These are phyloP conservation scores for Sarcophaga caerulescens DNA, from an alignment of 2,888 invertebrate genomes.

Conservation along the genomic window DNA sequence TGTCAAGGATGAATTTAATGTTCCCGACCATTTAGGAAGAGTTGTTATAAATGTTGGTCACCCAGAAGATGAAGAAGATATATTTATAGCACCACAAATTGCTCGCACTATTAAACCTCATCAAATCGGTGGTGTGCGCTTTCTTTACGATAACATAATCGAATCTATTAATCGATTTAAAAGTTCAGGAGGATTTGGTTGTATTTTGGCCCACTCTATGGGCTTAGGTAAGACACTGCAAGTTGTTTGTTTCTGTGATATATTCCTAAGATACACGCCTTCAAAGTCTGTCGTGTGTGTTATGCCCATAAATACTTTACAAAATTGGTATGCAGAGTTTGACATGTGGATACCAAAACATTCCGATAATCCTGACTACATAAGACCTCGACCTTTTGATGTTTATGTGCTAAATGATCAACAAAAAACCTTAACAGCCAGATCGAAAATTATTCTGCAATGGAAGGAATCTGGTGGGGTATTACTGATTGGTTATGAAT, in stretches of 20 bases:
- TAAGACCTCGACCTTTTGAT: slow-evolving; percentile 91
- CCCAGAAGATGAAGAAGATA: slow-evolving; percentile 93
- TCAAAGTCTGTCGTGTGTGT: slow-evolving; percentile 96
- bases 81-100: slow-evolving; percentile 95
- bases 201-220: slow-evolving; percentile 99
- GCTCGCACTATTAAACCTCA: slow-evolving; percentile 96
- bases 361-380: slow-evolving; percentile 84
- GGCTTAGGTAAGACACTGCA: slow-evolving; percentile 99
- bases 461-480: slow-evolving; percentile 96
- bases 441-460: slow-evolving; percentile 92
- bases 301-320: slow-evolving; percentile 99
- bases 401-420: slow-evolving; percentile 96
- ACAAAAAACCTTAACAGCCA: slow-evolving; percentile 93
- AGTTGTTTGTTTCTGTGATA: slow-evolving; percentile 97
- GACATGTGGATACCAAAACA: slow-evolving; percentile 97
- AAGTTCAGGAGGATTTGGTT: slow-evolving; percentile 95
- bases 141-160: slow-evolving; percentile 97
- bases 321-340: slow-evolving; percentile 98
- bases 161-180: slow-evolving; percentile 95
- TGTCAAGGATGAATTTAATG: slow-evolving; percentile 95
- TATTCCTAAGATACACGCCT: slow-evolving; percentile 94
- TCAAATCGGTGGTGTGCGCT: slow-evolving; percentile 97
- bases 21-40: slow-evolving; percentile 94
- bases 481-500: slow-evolving; percentile 97
- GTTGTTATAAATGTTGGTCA: slow-evolving; percentile 97